A percentile compares a stretch with the other conserved stretches of the same genome.
These are phyloP conservation scores for Tortricodes alternella DNA, from an alignment of 2,888 invertebrate genomes.

Conservation along the genomic window DNA sequence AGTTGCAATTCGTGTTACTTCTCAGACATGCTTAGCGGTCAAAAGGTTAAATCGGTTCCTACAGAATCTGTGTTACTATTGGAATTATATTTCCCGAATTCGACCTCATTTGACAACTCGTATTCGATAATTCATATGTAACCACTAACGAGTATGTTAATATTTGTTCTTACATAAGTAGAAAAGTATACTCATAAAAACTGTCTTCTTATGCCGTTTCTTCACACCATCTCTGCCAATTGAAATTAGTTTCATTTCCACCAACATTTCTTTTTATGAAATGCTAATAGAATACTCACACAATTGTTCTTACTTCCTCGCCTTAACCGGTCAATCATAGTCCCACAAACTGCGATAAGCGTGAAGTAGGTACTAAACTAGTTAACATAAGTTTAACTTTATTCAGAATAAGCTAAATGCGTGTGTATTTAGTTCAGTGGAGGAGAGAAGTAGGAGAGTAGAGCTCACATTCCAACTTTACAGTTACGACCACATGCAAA, in stretches of 20 bases:
- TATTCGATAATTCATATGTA: conserved; percentile 1
- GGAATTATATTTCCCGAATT: neutral
- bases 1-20: too few species aligned
- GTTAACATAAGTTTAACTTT: conserved; percentile 12
- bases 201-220: too few species aligned
- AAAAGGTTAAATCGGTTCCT: too few species aligned
- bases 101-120: conserved; percentile 1
- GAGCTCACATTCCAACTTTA: conserved; percentile 62
- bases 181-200: too few species aligned
- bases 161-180: too few species aligned
- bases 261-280: too few species aligned
- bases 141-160: too few species aligned
- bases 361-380: conserved; percentile 11
- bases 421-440: conserved; percentile 50
- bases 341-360: conserved; percentile 4
- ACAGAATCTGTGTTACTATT: neutral
- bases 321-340: conserved; percentile 18
- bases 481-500: conserved; percentile 72
- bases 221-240: too few species aligned
- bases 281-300: too few species aligned
- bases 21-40: too few species aligned
- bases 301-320: conserved; percentile 1
- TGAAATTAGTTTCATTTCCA: too few species aligned
- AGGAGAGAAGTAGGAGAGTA: conserved; percentile 53
- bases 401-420: conserved; percentile 23